Evolutionary conservation across 2,888 invertebrate genomes (phyloP).

Genomic region (Gandaritis pyraliata): DNA sequence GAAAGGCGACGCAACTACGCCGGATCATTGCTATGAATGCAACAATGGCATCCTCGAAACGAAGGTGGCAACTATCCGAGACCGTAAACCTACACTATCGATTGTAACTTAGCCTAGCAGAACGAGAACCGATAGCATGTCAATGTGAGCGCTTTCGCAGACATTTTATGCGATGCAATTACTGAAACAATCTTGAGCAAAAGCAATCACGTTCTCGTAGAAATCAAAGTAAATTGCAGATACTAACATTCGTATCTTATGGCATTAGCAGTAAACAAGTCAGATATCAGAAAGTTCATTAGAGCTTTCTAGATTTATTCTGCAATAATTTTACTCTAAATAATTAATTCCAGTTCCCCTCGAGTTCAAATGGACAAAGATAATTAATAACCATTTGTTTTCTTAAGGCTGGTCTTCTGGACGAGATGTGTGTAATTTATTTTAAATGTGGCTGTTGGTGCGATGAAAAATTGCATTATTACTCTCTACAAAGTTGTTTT

Average conservation of each 20-base stretch:
- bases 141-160: conserved; percentile 47
- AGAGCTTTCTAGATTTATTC: conserved; percentile 54
- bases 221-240: conserved; percentile 22
- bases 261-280: conserved; percentile 24
- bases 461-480: conserved; percentile 64
- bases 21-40: conserved; percentile 80
- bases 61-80: conserved; percentile 79
- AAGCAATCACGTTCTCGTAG: conserved; percentile 28
- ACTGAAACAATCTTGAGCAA: conserved; percentile 43
- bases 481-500: conserved; percentile 59
- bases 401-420: conserved; percentile 64
- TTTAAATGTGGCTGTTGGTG: conserved; percentile 62
- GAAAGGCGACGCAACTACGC: conserved; percentile 76
- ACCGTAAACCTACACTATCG: conserved; percentile 69
- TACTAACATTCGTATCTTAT: conserved; percentile 21
- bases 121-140: conserved; percentile 42
- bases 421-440: conserved; percentile 70
- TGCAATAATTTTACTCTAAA: conserved; percentile 58
- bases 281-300: conserved; percentile 26
- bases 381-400: conserved; percentile 66
- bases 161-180: conserved; percentile 46
- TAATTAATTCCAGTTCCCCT: conserved; percentile 33
- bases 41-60: conserved; percentile 80
- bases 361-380: conserved; percentile 58
- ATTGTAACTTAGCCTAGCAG: conserved; percentile 51